These are phyloP conservation scores for Polydrusus pterygomalis DNA, from an alignment of 2,888 invertebrate genomes.

Conservation along the genomic window DNA sequence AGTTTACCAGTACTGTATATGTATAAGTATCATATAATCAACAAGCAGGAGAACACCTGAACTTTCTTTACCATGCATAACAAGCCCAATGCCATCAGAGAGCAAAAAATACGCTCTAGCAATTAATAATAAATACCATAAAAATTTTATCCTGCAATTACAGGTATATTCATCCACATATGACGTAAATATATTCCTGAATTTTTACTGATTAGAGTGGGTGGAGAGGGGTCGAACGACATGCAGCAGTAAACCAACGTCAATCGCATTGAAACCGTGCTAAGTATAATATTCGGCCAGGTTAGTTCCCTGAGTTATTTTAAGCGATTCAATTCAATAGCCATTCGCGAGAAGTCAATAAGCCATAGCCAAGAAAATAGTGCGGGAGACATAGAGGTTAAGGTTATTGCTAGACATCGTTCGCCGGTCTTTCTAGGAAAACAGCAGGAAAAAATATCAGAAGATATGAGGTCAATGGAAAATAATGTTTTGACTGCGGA, in stretches of 20 bases:
- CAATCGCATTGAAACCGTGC: conserved; percentile 58
- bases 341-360: conserved; percentile 36
- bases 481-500: conserved; percentile 60
- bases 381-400: conserved; percentile 41
- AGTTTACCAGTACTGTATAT: too few species aligned
- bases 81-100: neutral
- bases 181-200: conserved; percentile 54
- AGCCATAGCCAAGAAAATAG: conserved; percentile 22
- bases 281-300: conserved; percentile 55
- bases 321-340: conserved; percentile 42
- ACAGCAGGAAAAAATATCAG: conserved; percentile 40
- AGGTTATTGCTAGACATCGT: conserved; percentile 20
- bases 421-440: neutral
- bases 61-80: too few species aligned
- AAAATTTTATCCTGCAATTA: conserved; percentile 31
- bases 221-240: conserved; percentile 54
- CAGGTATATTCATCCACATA: conserved; percentile 34
- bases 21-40: too few species aligned
- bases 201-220: conserved; percentile 54
- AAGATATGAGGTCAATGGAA: conserved; percentile 60
- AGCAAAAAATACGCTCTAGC: neutral
- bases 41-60: too few species aligned
- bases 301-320: conserved; percentile 57
- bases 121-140: conserved; percentile 5
- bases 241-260: conserved; percentile 57